Base-by-base conservation (phyloP, 2,113 vertebrate species). In the Grammomys dolichurus region DNA sequence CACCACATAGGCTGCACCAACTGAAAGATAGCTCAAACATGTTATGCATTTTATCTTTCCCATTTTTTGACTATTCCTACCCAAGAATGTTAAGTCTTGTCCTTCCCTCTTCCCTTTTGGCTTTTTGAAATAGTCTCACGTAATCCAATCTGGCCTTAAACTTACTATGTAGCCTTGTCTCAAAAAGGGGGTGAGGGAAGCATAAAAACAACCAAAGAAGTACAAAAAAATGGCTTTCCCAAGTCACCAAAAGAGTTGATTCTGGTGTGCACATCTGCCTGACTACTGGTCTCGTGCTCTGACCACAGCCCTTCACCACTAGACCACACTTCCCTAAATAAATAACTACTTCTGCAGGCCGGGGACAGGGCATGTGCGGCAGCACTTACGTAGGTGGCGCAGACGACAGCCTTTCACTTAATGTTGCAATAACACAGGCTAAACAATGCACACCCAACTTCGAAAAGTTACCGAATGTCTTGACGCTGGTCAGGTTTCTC, bases 261-360 rank as follows among this genome's bases (percentile, higher is more conserved):
- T 94, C 91, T 96, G 78, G 70, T 96, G 70, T 91, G 40, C 2
- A 1, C 84, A 60, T 96, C 94, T 97, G 94, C 87, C 97, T 96
- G 97, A 95, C 95, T 97, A 86, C 86, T 72, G 89, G 96, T 98
- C 96, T 81, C 91, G 60, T 98, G 98, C 96, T 97, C 91, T 40
- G 78, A 95, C 98, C 97, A 93, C 97, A 97, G 12, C 12, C 8
- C 96, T 96, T 96, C 75, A 97, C 97, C 97, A 77, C 96, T 87
- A 97, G 97, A 97, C 98, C 97, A 97, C 96, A 97, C 98, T 98
- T 98, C 98, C 97, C 97, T 95, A 97, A 98, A 97, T 95, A 97
- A 96, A 96, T 82, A 96, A 89, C 96, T 96, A 96, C 97, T 97
- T 97, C 97, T 98, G 96, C 97, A 90, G 89, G 95, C 46, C 80